Evolutionary conservation across 2,113 vertebrate species (phyloP), one percentile per base, ranked within the genome.

Genomic region (Cercocebus atys): DNA sequence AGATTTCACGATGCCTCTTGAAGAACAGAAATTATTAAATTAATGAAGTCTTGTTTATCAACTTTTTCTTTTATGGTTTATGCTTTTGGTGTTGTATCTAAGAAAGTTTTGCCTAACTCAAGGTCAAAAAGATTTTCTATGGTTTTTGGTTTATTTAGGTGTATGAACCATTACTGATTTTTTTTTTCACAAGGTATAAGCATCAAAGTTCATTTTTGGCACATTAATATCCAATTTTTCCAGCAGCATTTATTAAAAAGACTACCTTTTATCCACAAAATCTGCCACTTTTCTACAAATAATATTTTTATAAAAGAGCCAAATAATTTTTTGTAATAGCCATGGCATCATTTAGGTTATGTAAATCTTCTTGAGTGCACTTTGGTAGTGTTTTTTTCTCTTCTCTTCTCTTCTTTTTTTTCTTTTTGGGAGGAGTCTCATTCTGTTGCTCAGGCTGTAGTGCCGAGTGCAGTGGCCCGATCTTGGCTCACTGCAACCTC

Each of bases 21-120:
- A 94, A 73, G n/a, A 50, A 61, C 5, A 83, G 78, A 75, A 87
- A 64, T 83, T 59, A 11, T 88, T 59, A 57, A n/a, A 72, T 79
- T 22, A 7, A 45, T 72, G 17, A 83, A 75, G 6, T 66, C 20
- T 89, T 94, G 1, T 30, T 88, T 52, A 64, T 86, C n/a, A 76
- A 5, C 4, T 25, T 76, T 27, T 43, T 79, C 12, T 30, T 92
- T 59, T 59, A n/a, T n/a, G 14, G 47, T 30, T 50, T 18, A 75
- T 68, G 45, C n/a, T n/a, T 87, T 79, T 68, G 35, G 16, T 43
- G 85, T 75, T 68, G 30, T 35, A 40, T 45, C 18, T 55, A 79
- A 43, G n/a, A 45, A 79, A 25, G 38, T n/a, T 59, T 80, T 72
- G 23, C 40, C 35, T 61, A 88, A 47, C 8, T 7, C 25, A 82